Percentiles rank a stretch among this genome's conserved stretches.
phyloP scores from a whole-genome alignment of 2,113 vertebrate species.

The Cettia cetti region DNA sequence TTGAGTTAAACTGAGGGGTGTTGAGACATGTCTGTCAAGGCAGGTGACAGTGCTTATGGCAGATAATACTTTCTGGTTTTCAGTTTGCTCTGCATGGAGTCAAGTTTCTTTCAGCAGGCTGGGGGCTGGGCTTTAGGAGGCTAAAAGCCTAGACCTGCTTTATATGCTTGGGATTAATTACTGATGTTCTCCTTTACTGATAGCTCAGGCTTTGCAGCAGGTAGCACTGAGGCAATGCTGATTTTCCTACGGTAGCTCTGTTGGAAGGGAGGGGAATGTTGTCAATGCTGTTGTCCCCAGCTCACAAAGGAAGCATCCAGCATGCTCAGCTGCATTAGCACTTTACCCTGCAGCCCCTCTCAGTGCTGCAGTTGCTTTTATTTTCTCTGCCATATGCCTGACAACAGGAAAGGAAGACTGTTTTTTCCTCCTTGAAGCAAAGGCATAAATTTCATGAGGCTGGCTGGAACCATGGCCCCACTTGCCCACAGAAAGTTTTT shows the following conservation, averaged over 20 bases:
- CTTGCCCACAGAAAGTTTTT: not conserved
- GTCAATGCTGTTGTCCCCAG: not conserved
- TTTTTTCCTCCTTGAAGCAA: not conserved
- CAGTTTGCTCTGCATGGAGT: not conserved
- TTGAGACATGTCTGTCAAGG: not conserved
- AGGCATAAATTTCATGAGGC: not conserved
- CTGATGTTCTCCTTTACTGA: not conserved
- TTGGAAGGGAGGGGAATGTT: not conserved
- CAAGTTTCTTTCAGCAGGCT: not conserved
- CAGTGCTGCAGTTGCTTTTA: not conserved
- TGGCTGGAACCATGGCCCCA: not conserved
- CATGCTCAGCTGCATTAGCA: not conserved
- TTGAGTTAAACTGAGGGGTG: not conserved
- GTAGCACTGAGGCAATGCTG: not conserved
- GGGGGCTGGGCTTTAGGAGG: not conserved
- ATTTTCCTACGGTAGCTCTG: not conserved
- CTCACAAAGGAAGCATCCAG: not conserved
- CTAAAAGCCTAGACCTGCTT: not conserved
- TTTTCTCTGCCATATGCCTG: not conserved
- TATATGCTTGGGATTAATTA: not conserved
- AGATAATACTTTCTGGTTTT: not conserved
- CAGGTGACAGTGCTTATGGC: not conserved
- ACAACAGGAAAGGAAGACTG: not conserved
- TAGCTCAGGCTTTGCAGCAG: not conserved
- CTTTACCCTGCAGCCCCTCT: not conserved